Evolutionary conservation across 2,888 invertebrate genomes (phyloP), one percentile per base, ranked within the genome.

Genomic region (Pseudolycoriella hygida): DNA sequence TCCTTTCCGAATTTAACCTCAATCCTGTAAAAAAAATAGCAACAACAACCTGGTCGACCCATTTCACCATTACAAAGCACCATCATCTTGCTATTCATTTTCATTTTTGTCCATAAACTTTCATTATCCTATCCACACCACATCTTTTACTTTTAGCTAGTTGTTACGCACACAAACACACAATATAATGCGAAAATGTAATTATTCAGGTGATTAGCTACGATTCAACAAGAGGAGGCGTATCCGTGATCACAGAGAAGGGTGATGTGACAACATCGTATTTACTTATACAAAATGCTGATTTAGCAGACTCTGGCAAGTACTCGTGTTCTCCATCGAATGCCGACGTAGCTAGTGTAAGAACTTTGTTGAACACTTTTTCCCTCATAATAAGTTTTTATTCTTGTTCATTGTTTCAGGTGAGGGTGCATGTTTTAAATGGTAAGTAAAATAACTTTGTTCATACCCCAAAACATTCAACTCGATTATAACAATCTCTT

Each of bases 251-350:
- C 64, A 82, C 82, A 48, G 82, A 82, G 62, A 83, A 83, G 64
- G 80, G 81, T 52, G 81, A 82, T 61, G 74, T 80, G 55, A 84
- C 84, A 54, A 81, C 79, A 56, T 81, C 80, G 58, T 80, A 77
- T 66, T 72, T 85, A 54, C 73, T 83, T 56, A 80, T 84, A 58
- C 81, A 80, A 62, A 74, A 80, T 61, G 83, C 82, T 53, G 74
- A 76, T 60, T 69, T 75, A 54, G 69, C 76, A 50, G 83, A 83
- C 68, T 80, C 81, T 46, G 83, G 84, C 53, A 80, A 80, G 62
- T 84, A 84, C 64, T 80, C 80, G 46, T 84, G 84, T 69, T 76
- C 76, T 56, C 83, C 84, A 53, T 81, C 81, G 59, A 83, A 82
- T 61, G 81, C 83, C 59, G 81, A 82, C 66, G 76, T 77, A 54